Conservation (phyloP, 2,888 invertebrate genomes). For the Cephus pulcher region DNA sequence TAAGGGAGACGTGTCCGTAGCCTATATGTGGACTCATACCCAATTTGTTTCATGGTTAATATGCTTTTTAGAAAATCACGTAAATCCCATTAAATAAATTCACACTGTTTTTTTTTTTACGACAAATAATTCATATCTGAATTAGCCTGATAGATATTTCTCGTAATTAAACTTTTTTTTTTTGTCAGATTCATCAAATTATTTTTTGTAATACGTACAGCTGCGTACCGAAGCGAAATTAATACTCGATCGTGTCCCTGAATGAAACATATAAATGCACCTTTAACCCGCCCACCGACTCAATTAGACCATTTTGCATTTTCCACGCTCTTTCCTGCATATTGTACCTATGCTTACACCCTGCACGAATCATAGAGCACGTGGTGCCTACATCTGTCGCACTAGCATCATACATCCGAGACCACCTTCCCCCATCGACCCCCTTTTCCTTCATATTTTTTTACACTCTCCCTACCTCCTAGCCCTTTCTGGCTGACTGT, state of each 20-base stretch:
- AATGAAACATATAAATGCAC: neutral
- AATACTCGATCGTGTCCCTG: neutral
- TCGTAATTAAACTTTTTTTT: neutral
- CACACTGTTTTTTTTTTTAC: neutral
- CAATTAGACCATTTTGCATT: conserved; percentile 57
- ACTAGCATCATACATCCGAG: conserved; percentile 33
- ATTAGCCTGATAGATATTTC: neutral
- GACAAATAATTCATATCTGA: too few relatives aligned
- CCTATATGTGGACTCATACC: neutral
- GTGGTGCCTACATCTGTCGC: conserved; percentile 61
- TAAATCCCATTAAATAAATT: neutral
- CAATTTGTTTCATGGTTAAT: neutral
- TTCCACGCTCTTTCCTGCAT: conserved; percentile 48
- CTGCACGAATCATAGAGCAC: conserved; percentile 42
- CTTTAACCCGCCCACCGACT: conserved; percentile 44
- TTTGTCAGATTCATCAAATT: neutral
- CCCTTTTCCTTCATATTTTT: conserved; percentile 31
- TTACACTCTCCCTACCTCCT: conserved; percentile 25
- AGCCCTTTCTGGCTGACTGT: conserved; percentile 16
- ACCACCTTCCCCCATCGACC: conserved; percentile 29
- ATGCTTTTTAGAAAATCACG: neutral
- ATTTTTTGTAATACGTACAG: neutral
- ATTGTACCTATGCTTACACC: conserved; percentile 46
- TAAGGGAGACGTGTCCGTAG: conserved; percentile 28
- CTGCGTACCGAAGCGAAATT: neutral